phyloP scores from a whole-genome alignment of 2,113 vertebrate genomes.

The Canis aureus region DNA sequence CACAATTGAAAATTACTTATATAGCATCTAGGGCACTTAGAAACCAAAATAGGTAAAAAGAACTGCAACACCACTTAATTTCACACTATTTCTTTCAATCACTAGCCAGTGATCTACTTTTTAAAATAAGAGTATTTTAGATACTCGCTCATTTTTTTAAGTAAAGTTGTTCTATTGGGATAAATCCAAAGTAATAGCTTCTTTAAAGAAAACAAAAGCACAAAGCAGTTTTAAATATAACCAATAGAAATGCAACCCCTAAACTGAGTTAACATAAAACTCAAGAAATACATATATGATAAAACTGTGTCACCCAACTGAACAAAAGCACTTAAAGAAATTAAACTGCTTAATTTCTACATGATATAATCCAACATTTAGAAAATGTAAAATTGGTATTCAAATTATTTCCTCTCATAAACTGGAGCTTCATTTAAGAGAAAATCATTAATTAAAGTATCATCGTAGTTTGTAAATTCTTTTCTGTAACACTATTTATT shows the following conservation, averaged over 20 bases:
- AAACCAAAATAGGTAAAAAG: conserved; percentile 32
- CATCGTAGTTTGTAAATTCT: neutral
- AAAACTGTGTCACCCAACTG: neutral
- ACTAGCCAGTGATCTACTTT: neutral
- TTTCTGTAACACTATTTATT: conserved; percentile 13
- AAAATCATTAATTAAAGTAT: conserved; percentile 46
- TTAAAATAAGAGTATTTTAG: neutral
- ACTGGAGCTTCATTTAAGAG: neutral
- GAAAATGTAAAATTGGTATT: conserved; percentile 2
- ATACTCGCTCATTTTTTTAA: neutral
- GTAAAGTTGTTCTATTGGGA: neutral
- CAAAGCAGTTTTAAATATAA: conserved; percentile 61
- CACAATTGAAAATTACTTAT: neutral
- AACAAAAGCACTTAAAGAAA: conserved; percentile 57
- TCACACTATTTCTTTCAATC: neutral
- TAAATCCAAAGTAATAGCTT: conserved; percentile 26
- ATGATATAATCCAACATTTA: conserved; percentile 20
- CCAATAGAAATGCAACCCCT: neutral
- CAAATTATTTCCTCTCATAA: conserved; percentile 6
- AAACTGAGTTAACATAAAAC: conserved; percentile 49
- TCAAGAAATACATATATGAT: neutral
- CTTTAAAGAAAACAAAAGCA: conserved; percentile 48
- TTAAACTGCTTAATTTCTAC: neutral
- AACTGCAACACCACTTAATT: neutral
- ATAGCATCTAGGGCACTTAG: neutral